A percentile compares a stretch with the other conserved stretches of the same genome.
Evolutionary conservation across 1,140 invertebrate species (phyloP).

Genomic region (Physella acuta): DNA sequence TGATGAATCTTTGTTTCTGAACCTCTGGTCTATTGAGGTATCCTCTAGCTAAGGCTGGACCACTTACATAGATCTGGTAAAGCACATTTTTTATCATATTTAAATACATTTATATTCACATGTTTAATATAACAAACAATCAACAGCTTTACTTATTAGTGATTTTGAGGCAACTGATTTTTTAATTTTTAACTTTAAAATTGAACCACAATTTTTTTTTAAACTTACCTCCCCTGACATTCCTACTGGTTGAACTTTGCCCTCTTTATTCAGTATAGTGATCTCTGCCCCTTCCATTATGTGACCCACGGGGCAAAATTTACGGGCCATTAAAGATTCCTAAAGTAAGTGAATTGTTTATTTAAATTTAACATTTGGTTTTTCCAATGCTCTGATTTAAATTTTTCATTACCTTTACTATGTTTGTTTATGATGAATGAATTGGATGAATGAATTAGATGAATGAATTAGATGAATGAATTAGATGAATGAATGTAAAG

Average conservation of each 20-base stretch:
- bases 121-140: neutral
- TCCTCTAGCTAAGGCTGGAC: slow-evolving; percentile 62
- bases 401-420: neutral
- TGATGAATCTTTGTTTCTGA: slow-evolving; percentile 61
- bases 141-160: too few species aligned
- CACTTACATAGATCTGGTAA: slow-evolving; percentile 62
- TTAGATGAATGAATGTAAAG: too few species aligned
- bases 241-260: slow-evolving; percentile 61
- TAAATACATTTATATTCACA: neutral
- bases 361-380: neutral
- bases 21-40: slow-evolving; percentile 64
- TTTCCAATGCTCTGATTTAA: neutral
- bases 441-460: too few species aligned
- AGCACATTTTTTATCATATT: neutral
- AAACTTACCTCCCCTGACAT: slow-evolving; percentile 64
- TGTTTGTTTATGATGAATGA: neutral
- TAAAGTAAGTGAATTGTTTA: slow-evolving; percentile 14
- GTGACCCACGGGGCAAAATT: slow-evolving; percentile 62
- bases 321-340: slow-evolving; percentile 47
- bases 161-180: too few species aligned
- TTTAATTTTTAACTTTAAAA: too few species aligned
- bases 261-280: slow-evolving; percentile 60
- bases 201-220: too few species aligned
- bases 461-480: too few species aligned
- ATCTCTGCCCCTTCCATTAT: slow-evolving; percentile 60